phyloP scores from a whole-genome alignment of 2,797 vertebrate genomes.

The Prunella strophiata region DNA sequence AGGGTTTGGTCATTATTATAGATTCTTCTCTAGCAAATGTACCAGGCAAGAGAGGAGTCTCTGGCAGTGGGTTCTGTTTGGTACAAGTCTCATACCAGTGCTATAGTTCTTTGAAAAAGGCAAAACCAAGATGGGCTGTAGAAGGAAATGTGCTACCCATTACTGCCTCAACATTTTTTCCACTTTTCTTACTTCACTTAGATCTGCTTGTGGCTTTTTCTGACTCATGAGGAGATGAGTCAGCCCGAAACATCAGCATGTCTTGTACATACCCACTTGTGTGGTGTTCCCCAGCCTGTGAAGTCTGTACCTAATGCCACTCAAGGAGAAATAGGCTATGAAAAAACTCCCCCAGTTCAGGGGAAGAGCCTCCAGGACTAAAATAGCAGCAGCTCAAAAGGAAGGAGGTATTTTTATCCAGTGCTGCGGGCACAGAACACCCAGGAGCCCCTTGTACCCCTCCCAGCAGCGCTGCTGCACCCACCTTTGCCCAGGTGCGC shows the following conservation, averaged over 20 bases:
- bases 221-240: background rate
- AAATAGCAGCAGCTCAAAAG: background rate
- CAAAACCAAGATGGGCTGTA: background rate
- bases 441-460: rapidly evolving
- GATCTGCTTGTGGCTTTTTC: background rate
- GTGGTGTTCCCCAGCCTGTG: background rate
- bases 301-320: background rate
- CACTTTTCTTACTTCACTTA: background rate
- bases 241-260: background rate
- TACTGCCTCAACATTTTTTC: background rate
- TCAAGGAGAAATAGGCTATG: background rate
- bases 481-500: slow-evolving; percentile 46
- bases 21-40: background rate
- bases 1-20: too few species aligned
- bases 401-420: background rate
- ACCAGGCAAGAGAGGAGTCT: background rate
- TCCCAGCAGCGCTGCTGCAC: background rate
- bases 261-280: background rate
- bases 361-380: background rate
- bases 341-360: background rate
- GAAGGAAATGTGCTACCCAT: rapidly evolving
- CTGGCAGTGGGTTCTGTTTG: background rate
- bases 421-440: background rate
- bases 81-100: background rate
- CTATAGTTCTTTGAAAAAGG: background rate